Base-by-base conservation (phyloP, 2,797 vertebrate genomes). In the Apogon talboti region DNA sequence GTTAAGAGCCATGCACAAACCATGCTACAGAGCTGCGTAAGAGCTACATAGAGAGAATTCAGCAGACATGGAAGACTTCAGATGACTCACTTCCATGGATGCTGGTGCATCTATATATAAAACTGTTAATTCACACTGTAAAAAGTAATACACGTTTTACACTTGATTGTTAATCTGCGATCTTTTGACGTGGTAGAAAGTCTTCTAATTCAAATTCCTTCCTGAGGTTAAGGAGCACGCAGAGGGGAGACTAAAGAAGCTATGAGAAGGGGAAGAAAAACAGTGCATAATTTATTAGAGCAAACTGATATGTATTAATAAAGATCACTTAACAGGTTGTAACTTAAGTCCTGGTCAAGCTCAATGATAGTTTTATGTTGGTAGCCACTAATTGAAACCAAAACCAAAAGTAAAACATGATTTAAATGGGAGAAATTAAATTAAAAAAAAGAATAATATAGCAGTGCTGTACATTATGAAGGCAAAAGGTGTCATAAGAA, bases 161-260 rank as follows among this genome's bases (percentile, higher is more conserved):
- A 71, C 53, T 87, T 66, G 28, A 66, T 66, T 70, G 79, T 85
- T 87, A 83, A 76, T 89, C 71, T 83, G 66, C 76, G 59, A 87
- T 63, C 72, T 65, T 85, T 76, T 72, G 85, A 50, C 37, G 87
- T 56, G 56, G 87, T 77, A 85, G 84, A 88, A 94, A 92, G 88
- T 95, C 94, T 93, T 95, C 94, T 96, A 95, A 94, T 95, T 95
- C 91, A 95, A 88, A 92, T 94, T 90, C 92, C 94, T 94, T 95
- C 94, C 94, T 89, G 94, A 88, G 73, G 94, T 94, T 93, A 95
- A 90, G 93, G 94, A 95, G 91, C 91, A 94, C 56, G 93, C 93
- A 86, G 91, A 95, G 62, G 94, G 94, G 77, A 94, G 95, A 93
- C 93, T 96, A 94, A 95, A 96, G 89, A 95, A 95, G 94, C 95